These are phyloP conservation scores for Brevimyrus niger DNA, from an alignment of 2,113 vertebrate genomes.

Conservation along the genomic window DNA sequence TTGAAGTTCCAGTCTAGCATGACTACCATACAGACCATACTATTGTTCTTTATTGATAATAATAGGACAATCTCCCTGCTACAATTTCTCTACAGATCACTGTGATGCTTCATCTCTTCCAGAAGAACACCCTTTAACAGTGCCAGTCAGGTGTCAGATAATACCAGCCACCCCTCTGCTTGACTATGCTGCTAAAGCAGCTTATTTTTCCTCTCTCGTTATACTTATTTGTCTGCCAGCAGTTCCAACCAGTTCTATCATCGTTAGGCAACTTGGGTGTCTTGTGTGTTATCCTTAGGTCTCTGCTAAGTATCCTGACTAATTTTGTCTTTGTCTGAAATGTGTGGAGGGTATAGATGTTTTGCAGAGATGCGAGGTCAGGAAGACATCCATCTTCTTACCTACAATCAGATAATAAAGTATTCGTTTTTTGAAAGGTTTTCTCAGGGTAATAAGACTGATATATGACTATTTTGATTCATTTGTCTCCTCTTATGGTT, in stretches of 20 bases:
- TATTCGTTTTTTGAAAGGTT: neutral
- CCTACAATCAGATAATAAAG: neutral
- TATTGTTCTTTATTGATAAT: neutral
- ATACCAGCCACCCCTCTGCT: neutral
- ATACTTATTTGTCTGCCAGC: neutral
- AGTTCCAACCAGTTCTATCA: no score
- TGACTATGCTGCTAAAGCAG: neutral
- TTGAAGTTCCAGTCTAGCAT: neutral
- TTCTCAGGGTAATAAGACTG: neutral
- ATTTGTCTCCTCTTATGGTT: neutral
- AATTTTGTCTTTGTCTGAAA: neutral
- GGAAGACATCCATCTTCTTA: neutral
- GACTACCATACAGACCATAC: neutral
- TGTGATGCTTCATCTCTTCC: no score
- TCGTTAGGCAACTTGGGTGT: neutral
- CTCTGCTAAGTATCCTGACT: neutral
- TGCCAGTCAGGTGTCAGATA: neutral
- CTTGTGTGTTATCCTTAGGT: neutral
- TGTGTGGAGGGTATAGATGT: neutral
- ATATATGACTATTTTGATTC: neutral
- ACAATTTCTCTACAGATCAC: neutral
- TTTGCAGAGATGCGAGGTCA: neutral
- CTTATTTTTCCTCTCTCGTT: neutral
- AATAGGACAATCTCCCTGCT: neutral
- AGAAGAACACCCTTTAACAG: neutral